phyloP scores from a whole-genome alignment of 2,888 invertebrate genomes.

The Lingula anatina region DNA sequence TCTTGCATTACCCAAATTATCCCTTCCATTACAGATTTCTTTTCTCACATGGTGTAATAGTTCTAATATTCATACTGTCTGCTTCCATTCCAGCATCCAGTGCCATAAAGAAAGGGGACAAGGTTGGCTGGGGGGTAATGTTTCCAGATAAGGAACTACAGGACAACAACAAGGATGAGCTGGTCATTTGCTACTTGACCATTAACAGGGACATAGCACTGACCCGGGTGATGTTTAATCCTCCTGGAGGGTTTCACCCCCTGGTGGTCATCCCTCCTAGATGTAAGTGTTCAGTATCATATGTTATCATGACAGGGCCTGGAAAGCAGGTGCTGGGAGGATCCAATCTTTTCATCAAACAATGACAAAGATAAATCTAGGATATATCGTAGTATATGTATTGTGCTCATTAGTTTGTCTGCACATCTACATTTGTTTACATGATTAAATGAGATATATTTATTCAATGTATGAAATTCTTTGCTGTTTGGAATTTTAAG shows the following conservation, averaged over 20 bases:
- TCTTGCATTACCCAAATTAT: no score
- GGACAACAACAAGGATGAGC: conserved; percentile 24
- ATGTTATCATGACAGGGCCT: not conserved
- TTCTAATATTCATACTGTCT: no score
- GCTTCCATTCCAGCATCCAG: conserved; percentile 28
- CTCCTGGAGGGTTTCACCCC: conserved; percentile 43
- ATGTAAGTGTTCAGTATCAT: conserved; percentile 13
- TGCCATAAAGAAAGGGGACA: conserved; percentile 32
- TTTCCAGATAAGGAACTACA: conserved; percentile 19
- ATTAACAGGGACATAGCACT: conserved; percentile 39
- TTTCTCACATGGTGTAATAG: no score
- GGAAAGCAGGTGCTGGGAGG: not conserved
- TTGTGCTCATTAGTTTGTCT: not conserved
- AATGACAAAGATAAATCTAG: not conserved
- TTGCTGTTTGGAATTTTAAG: no score
- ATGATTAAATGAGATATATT: not conserved
- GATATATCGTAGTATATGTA: not conserved
- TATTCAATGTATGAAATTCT: no score
- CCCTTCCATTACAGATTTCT: no score
- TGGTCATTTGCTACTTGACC: conserved; percentile 44
- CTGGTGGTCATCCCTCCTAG: conserved; percentile 30
- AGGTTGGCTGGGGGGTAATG: conserved; percentile 43
- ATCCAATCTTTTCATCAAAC: not conserved
- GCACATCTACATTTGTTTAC: not conserved
- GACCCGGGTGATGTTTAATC: conserved; percentile 39